Percentiles rank a stretch among this genome's conserved stretches.
These are phyloP conservation scores for Lepidurus arcticus DNA, from an alignment of 1,140 invertebrate species.

Conservation along the genomic window DNA sequence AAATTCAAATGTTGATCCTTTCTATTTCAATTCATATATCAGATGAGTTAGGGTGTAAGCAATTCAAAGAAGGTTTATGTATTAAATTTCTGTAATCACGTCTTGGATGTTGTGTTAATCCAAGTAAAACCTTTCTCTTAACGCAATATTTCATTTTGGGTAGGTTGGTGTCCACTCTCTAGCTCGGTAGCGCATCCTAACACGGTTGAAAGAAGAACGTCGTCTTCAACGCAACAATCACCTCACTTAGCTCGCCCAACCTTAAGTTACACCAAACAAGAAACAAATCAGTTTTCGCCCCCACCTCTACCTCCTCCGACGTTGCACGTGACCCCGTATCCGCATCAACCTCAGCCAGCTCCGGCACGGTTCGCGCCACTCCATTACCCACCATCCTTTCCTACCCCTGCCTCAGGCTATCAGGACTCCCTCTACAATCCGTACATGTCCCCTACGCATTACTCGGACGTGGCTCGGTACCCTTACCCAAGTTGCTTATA, in stretches of 20 bases:
- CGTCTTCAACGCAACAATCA: constrained; percentile 23
- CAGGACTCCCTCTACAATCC: constrained; percentile 30
- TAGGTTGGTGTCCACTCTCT: not conserved
- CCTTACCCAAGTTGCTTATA: constrained; percentile 16
- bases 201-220: not conserved
- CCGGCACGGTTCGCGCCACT: constrained; percentile 35
- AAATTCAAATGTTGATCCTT: too few species aligned
- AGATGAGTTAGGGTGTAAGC: too few species aligned
- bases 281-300: constrained; percentile 38
- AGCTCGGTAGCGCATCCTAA: not conserved
- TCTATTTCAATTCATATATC: too few species aligned
- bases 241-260: constrained; percentile 25
- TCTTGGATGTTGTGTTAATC: too few species aligned
- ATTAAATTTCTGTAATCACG: too few species aligned
- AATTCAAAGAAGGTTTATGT: too few species aligned
- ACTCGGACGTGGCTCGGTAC: not conserved
- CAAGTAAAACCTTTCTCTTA: too few species aligned
- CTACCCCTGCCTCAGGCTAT: not conserved
- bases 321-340: constrained; percentile 36
- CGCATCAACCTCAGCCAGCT: constrained; percentile 32
- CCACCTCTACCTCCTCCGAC: constrained; percentile 34
- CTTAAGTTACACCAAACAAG: constrained; percentile 30
- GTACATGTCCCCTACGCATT: constrained; percentile 28
- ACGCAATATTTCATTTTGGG: not conserved
- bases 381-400: constrained; percentile 34